Evolutionary conservation across 2,888 invertebrate species (phyloP).

Genomic region (Serripes groenlandicus): DNA sequence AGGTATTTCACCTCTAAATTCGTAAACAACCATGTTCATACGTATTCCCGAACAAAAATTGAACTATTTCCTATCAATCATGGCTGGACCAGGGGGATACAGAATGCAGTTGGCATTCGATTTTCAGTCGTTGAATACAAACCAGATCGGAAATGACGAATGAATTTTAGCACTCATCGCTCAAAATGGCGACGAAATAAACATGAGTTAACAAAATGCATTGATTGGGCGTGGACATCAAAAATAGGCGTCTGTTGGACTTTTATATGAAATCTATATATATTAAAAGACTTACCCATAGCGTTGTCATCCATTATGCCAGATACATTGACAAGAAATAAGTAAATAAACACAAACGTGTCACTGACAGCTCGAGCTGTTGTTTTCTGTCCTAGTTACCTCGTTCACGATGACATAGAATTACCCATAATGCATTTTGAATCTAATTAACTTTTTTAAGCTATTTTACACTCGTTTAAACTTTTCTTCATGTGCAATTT

Average conservation of each 20-base stretch:
- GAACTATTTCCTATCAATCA: too few relatives aligned
- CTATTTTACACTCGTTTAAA: too few relatives aligned
- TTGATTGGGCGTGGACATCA: too few relatives aligned
- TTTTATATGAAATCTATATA: background rate
- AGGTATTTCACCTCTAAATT: background rate
- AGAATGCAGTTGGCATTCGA: too few relatives aligned
- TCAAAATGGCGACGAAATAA: constrained; percentile 53
- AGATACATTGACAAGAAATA: constrained; percentile 32
- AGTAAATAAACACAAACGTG: constrained; percentile 35
- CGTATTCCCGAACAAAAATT: too few relatives aligned
- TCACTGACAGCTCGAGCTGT: constrained; percentile 12
- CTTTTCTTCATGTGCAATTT: too few relatives aligned
- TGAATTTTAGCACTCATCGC: constrained; percentile 33
- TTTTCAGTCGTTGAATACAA: too few relatives aligned
- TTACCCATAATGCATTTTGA: constrained; percentile 51
- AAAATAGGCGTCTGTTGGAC: too few relatives aligned
- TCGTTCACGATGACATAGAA: constrained; percentile 16
- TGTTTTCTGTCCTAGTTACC: constrained; percentile 49
- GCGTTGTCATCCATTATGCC: constrained; percentile 61
- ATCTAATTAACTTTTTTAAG: too few relatives aligned
- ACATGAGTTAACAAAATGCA: background rate
- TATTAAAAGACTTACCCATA: constrained; percentile 53
- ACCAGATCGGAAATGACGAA: constrained; percentile 22
- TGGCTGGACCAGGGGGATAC: too few relatives aligned
- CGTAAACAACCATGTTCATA: background rate